These are phyloP conservation scores for Catharus fuscescens DNA, from an alignment of 2,113 vertebrate genomes.

Conservation along the genomic window DNA sequence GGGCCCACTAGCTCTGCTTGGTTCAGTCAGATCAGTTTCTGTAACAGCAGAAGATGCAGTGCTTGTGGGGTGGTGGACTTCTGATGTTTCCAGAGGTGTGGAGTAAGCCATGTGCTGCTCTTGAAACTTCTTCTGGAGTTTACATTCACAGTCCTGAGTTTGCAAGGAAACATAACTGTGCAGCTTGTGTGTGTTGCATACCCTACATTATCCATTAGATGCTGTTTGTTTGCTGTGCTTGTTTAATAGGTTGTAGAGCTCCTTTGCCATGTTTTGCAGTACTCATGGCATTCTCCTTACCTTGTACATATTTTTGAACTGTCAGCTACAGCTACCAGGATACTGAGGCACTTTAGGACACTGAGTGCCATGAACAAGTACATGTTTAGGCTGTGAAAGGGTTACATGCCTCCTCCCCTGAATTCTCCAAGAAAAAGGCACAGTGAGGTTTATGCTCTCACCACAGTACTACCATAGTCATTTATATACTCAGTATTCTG, in stretches of 20 bases:
- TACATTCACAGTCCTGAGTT: constrained; percentile 19
- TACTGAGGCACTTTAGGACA: constrained; percentile 27
- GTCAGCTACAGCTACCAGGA: constrained; percentile 29
- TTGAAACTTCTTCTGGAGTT: constrained; percentile 22
- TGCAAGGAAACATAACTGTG: not conserved
- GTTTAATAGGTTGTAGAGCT: constrained; percentile 37
- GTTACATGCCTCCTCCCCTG: constrained; percentile 7
- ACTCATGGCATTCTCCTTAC: constrained; percentile 11
- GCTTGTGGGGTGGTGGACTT: not conserved
- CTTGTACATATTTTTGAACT: constrained; percentile 9
- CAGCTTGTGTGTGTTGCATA: constrained; percentile 19
- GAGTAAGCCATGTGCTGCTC: constrained; percentile 47
- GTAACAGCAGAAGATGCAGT: not conserved
- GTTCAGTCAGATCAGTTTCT: not conserved
- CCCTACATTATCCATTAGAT: not conserved
- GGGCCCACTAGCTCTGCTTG: not conserved
- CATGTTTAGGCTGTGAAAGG: constrained; percentile 16
- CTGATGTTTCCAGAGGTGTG: not conserved
- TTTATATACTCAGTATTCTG: constrained; percentile 6
- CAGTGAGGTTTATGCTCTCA: constrained; percentile 30
- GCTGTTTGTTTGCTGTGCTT: constrained; percentile 38
- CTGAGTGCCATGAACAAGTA: not conserved
- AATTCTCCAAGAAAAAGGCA: not conserved
- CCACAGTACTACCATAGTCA: not conserved
- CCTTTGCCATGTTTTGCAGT: constrained; percentile 6